Percentiles rank a stretch among this genome's conserved stretches.
phyloP scores from a whole-genome alignment of 2,888 invertebrate genomes.

The Andrena praecox region DNA sequence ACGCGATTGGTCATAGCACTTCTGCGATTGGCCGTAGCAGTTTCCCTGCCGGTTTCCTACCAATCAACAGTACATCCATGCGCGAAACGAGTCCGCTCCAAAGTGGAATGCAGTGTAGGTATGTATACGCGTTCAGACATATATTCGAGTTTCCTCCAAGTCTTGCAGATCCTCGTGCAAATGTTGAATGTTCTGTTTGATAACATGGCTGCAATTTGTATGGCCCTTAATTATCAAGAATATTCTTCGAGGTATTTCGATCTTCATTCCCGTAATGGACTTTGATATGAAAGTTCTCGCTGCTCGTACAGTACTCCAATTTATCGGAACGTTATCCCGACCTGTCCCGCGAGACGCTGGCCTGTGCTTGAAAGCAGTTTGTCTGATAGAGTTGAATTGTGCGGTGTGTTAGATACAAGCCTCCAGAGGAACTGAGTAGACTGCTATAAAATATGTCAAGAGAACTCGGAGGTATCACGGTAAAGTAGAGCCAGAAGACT shows the following conservation, averaged over 20 bases:
- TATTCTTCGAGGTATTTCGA: constrained; percentile 5
- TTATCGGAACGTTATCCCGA: constrained; percentile 64
- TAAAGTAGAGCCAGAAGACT: constrained; percentile 15
- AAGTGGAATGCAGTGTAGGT: neutral
- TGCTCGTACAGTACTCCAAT: constrained; percentile 41
- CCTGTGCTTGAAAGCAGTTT: constrained; percentile 63
- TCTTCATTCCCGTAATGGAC: constrained; percentile 55
- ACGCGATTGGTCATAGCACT: no score
- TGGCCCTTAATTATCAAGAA: neutral
- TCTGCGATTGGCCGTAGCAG: no score
- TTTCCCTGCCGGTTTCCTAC: no score
- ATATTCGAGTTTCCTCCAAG: constrained; percentile 15
- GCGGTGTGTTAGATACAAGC: constrained; percentile 55
- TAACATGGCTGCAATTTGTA: neutral
- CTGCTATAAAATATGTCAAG: constrained; percentile 45
- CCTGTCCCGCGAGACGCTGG: constrained; percentile 37
- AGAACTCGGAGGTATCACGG: constrained; percentile 14
- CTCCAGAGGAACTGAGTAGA: constrained; percentile 49
- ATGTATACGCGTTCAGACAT: neutral
- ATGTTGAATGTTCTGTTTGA: neutral
- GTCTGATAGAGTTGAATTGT: constrained; percentile 61
- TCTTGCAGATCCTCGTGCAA: neutral
- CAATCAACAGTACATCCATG: no score
- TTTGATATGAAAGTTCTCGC: constrained; percentile 51
- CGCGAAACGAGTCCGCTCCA: no score